A percentile compares a stretch with the other conserved stretches of the same genome.
phyloP scores from a whole-genome alignment of 2,797 vertebrate genomes.

The Australoheros facetus region DNA sequence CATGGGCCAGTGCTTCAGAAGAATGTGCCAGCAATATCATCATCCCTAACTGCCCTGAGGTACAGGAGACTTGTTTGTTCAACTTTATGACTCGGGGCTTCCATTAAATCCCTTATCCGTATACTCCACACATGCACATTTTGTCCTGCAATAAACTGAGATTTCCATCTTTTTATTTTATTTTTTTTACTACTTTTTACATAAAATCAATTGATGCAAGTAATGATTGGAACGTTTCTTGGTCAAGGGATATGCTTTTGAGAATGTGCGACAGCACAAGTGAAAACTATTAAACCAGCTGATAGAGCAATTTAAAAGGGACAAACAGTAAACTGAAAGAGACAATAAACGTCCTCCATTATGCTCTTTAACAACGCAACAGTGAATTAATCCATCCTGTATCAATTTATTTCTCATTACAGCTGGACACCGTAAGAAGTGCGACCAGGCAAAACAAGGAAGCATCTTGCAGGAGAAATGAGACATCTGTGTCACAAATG shows the following conservation, averaged over 20 bases:
- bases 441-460: constrained; percentile 13
- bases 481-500: constrained; percentile 26
- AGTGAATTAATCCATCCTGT: not conserved
- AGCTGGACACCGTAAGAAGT: not conserved
- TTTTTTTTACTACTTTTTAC: no score
- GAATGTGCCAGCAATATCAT: constrained; percentile 36
- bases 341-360: constrained; percentile 8
- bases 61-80: not conserved
- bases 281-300: not conserved
- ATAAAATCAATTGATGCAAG: no score
- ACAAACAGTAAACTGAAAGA: not conserved
- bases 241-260: not conserved
- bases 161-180: not conserved
- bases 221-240: no score
- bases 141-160: not conserved
- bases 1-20: constrained; percentile 57
- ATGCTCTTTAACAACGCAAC: not conserved
- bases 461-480: constrained; percentile 14
- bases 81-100: not conserved
- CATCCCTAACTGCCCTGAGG: constrained; percentile 16
- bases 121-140: not conserved
- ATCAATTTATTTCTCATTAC: constrained; percentile 37
- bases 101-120: not conserved
- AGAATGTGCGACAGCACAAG: not conserved
- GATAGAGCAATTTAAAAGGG: not conserved